Base-by-base conservation (phyloP, 2,113 vertebrate species). In the Neofelis nebulosa region DNA sequence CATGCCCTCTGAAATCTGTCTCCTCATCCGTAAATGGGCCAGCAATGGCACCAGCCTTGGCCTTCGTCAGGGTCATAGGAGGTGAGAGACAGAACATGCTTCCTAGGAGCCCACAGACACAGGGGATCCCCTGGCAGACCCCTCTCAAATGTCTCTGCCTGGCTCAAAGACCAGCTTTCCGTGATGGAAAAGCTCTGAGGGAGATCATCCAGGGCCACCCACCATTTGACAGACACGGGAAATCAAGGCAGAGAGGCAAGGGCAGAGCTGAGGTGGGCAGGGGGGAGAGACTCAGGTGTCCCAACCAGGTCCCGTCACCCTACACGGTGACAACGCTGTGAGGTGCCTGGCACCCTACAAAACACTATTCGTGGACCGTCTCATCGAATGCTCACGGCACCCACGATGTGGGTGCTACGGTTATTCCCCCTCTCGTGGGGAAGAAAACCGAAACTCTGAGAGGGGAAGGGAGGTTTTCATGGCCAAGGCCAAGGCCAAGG, bases 361-460 rank as follows among this genome's bases (percentile, higher is more conserved):
- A 38, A 38, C 0, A 1, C 36, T 7, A 14, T 3, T 23, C 65
- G 12, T 2, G 11, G 41, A 11, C 5, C 2, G 6, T 19, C 38
- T 14, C 50, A 0, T 7, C 15, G 14, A 9, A 41, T 4, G 45
- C 11, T 23, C 81, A 13, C 1, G 0, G 57, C 0, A 1, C 55
- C 21, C 89, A 5, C 0, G 0, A 41, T 9, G 16, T n/a, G 48
- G 29, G n/a, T 0, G 25, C 57, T 19, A 36, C 0, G 3, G 19
- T 33, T 33, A 11, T 4, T 45, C 57, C 65, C 65, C 29, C 14
- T n/a, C 45, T 25, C 5, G 0, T 0, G 0, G 41, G 2, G 3
- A 81, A 76, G 50, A 36, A 63, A 1, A 8, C 0, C 7, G 11
- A 68, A 48, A 31, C 38, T 61, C 82, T 48, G 65, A 63, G 29